A percentile compares a stretch with the other conserved stretches of the same genome.
Evolutionary conservation across 92 coral and sea anemone genomes (phyloP).

Genomic region (Porites evermanni): DNA sequence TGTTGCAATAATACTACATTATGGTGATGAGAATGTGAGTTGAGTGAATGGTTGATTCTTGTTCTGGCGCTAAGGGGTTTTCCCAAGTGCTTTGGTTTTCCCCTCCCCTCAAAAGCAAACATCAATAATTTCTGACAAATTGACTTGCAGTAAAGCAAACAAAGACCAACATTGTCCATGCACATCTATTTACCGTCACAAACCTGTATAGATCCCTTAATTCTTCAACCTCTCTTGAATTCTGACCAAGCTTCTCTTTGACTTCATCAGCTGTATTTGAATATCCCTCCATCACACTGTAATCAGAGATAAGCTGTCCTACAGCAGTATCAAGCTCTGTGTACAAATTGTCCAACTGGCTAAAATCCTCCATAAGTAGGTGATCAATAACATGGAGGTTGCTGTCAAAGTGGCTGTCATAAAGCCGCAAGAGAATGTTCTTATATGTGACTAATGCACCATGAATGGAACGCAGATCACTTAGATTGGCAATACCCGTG

Average conservation of each 20-base stretch:
- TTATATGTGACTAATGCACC: slow-evolving; percentile 71
- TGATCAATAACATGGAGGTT: slow-evolving; percentile 36
- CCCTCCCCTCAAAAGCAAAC: too few species aligned
- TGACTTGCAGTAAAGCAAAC: too few species aligned
- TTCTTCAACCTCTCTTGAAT: slow-evolving; percentile 57
- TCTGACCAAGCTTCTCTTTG: slow-evolving; percentile 63
- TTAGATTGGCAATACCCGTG: slow-evolving; percentile 76
- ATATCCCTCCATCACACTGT: slow-evolving; percentile 89
- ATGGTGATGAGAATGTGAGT: too few species aligned
- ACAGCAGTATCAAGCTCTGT: slow-evolving; percentile 79
- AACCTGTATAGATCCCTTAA: slow-evolving; percentile 72
- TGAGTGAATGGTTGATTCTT: too few species aligned
- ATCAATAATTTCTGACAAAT: too few species aligned
- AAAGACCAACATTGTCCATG: neutral
- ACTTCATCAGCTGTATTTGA: slow-evolving; percentile 83
- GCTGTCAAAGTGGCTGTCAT: slow-evolving; percentile 11
- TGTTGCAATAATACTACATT: too few species aligned
- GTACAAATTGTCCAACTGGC: slow-evolving; percentile 50
- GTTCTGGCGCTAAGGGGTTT: too few species aligned
- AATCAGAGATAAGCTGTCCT: slow-evolving; percentile 73
- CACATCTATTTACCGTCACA: neutral
- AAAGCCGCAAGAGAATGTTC: slow-evolving; percentile 43
- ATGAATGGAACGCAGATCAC: slow-evolving; percentile 80
- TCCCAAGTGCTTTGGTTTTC: too few species aligned
- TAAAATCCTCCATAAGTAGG: slow-evolving; percentile 64